Evolutionary conservation across 2,888 invertebrate species (phyloP).

Genomic region (Synergus gifuensis): DNA sequence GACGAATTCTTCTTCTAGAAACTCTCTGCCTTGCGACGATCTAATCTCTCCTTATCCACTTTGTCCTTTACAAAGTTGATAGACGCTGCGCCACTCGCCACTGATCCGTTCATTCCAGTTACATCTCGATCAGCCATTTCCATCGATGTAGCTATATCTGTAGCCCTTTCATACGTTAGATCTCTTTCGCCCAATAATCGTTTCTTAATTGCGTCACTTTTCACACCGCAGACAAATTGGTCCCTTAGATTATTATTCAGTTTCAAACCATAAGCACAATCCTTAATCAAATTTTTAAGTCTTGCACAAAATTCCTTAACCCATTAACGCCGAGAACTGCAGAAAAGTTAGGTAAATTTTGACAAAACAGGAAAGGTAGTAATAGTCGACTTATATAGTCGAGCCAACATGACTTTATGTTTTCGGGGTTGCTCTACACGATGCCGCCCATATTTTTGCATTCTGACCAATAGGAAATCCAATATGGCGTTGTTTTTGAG

Average conservation of each 20-base stretch:
- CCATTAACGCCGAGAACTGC: too few relatives aligned
- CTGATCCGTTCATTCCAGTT: constrained; percentile 19
- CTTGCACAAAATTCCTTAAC: neutral
- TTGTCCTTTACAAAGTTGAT: constrained; percentile 1
- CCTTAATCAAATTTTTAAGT: neutral
- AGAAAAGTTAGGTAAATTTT: too few relatives aligned
- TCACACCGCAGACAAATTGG: constrained; percentile 44
- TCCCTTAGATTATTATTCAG: constrained; percentile 47
- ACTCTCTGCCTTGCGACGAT: too few relatives aligned
- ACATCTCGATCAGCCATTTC: neutral
- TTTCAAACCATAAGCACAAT: constrained; percentile 26
- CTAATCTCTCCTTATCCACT: too few relatives aligned
- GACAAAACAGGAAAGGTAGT: too few relatives aligned
- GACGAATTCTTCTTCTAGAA: too few relatives aligned
- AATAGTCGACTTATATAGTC: too few relatives aligned
- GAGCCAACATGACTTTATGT: too few relatives aligned
- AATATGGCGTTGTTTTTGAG: too few relatives aligned
- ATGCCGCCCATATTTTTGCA: too few relatives aligned
- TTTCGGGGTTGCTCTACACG: too few relatives aligned
- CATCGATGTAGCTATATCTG: neutral
- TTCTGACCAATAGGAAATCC: too few relatives aligned
- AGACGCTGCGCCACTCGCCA: neutral
- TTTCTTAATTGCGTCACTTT: constrained; percentile 8
- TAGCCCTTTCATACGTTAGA: neutral
- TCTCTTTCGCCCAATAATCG: constrained; percentile 18